Conservation (phyloP, 1,140 invertebrate species). For the Neelides sp. region DNA sequence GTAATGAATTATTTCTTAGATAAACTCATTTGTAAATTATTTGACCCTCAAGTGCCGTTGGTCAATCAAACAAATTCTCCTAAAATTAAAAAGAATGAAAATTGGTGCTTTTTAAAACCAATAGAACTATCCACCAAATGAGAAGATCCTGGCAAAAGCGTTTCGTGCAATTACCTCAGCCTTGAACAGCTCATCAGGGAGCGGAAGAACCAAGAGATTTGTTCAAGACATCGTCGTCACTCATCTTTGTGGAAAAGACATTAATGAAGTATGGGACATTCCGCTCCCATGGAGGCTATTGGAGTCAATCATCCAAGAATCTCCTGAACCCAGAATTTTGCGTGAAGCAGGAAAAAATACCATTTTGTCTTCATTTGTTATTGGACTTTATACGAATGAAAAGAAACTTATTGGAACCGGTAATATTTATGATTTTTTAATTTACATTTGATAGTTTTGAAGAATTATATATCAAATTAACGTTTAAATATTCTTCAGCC, state of each 20-base stretch:
- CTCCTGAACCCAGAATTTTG: conserved; percentile 64
- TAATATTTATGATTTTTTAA: conserved; percentile 37
- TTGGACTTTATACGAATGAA: conserved; percentile 68
- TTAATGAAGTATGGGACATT: conserved; percentile 69
- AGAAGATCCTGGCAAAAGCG: conserved; percentile 53
- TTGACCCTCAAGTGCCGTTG: conserved; percentile 10
- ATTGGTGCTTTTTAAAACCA: conserved; percentile 30
- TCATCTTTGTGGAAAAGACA: conserved; percentile 62
- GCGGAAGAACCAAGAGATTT: conserved; percentile 54
- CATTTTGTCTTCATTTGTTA: conserved; percentile 62
- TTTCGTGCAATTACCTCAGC: conserved; percentile 73
- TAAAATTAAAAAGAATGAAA: neutral
- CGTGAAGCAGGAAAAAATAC: conserved; percentile 62
- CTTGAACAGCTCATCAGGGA: conserved; percentile 48
- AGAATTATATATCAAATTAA: neutral
- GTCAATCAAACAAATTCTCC: neutral
- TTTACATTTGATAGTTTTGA: conserved; percentile 5
- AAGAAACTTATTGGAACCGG: conserved; percentile 68
- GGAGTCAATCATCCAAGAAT: conserved; percentile 43
- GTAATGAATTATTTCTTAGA: neutral
- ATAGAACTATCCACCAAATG: conserved; percentile 61
- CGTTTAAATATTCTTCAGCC: neutral
- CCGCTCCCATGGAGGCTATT: conserved; percentile 60
- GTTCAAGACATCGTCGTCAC: conserved; percentile 74
- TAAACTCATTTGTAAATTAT: conserved; percentile 11